These are phyloP conservation scores for Peromyscus nudipes DNA, from an alignment of 2,797 vertebrate genomes.

Conservation along the genomic window DNA sequence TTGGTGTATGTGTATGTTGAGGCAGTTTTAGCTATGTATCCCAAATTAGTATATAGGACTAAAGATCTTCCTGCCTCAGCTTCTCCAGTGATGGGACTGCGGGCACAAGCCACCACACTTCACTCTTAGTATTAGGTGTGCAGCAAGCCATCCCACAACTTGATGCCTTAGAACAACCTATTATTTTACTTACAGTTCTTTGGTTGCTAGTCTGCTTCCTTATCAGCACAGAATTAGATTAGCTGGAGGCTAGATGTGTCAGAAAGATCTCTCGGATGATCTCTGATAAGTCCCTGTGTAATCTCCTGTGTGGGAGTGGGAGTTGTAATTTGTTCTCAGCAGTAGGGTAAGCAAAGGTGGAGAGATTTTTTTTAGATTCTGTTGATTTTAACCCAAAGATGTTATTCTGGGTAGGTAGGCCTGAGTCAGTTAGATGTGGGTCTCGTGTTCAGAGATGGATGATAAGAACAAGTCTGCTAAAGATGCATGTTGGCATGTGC, in stretches of 20 bases:
- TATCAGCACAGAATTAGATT: not conserved
- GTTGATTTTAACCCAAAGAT: not conserved
- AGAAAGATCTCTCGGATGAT: constrained; percentile 32
- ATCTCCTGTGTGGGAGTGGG: not conserved
- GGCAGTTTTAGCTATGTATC: not conserved
- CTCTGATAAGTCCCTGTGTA: not conserved
- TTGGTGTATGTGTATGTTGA: not conserved
- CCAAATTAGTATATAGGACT: not conserved
- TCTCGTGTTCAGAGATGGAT: constrained; percentile 33
- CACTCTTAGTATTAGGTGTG: not conserved
- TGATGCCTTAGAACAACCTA: constrained; percentile 8
- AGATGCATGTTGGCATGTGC: not conserved
- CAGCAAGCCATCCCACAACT: not conserved
- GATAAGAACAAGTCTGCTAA: not conserved
- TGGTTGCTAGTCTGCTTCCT: not conserved
- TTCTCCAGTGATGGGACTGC: not conserved
- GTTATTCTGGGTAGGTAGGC: constrained; percentile 1
- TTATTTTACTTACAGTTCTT: constrained; percentile 10
- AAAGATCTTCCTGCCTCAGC: not conserved
- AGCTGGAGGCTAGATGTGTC: not conserved
- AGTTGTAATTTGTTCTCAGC: constrained; percentile 30
- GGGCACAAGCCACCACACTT: not conserved
- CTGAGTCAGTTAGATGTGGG: not conserved
- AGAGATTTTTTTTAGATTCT: constrained; percentile 22
- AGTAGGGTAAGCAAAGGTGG: not conserved